A percentile compares a stretch with the other conserved stretches of the same genome.
Evolutionary conservation across 2,113 vertebrate genomes (phyloP).

Genomic region (Phrynocephalus versicolor): DNA sequence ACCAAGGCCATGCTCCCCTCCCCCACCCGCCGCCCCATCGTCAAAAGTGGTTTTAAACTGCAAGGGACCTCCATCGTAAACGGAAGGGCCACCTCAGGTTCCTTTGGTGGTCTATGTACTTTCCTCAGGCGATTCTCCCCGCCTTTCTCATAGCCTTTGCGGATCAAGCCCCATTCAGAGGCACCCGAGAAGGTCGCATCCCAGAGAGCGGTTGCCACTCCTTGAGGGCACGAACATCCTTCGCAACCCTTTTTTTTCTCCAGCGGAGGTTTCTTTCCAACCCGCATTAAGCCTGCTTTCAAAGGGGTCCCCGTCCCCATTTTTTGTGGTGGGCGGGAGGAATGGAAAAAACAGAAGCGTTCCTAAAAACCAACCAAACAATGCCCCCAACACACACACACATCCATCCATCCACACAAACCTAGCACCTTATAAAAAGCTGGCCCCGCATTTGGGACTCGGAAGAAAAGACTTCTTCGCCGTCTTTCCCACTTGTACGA

Average conservation of each 20-base stretch:
- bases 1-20: background rate
- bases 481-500: background rate
- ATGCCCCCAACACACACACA: too few species aligned
- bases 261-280: background rate
- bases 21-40: background rate
- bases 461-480: background rate
- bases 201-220: background rate
- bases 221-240: too few species aligned
- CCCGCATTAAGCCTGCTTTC: background rate
- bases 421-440: too few species aligned
- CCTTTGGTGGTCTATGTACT: too few species aligned
- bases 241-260: too few species aligned
- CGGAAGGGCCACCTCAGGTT: background rate
- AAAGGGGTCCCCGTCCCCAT: background rate
- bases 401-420: too few species aligned
- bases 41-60: background rate
- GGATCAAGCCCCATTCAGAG: too few species aligned
- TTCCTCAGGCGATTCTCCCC: background rate
- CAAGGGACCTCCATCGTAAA: background rate
- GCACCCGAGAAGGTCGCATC: background rate
- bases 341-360: too few species aligned
- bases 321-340: background rate
- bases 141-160: too few species aligned
- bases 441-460: too few species aligned
- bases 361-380: too few species aligned